phyloP scores from a whole-genome alignment of 1,140 invertebrate genomes.

The Steinernema feltiae region DNA sequence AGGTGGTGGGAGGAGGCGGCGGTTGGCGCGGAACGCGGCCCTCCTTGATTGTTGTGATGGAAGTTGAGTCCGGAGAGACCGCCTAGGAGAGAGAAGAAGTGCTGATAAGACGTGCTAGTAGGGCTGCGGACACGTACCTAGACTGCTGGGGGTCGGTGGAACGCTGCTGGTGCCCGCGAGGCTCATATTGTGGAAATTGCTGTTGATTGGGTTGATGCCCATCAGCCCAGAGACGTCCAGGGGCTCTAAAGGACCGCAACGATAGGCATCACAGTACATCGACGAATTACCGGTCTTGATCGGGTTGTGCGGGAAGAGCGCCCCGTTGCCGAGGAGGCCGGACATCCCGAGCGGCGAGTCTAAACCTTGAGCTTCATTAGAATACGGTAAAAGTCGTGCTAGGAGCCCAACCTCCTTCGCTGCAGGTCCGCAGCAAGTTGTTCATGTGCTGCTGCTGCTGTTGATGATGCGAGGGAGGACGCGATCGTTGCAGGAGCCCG shows the following conservation, averaged over 20 bases:
- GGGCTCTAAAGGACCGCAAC: not conserved
- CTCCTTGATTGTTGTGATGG: not conserved
- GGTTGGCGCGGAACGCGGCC: not conserved
- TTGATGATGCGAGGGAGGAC: not conserved
- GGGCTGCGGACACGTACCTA: not conserved
- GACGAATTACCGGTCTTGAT: not conserved
- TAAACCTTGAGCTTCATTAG: not conserved
- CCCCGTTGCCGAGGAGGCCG: not conserved
- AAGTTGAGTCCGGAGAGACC: constrained; percentile 2
- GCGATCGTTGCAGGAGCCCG: not conserved
- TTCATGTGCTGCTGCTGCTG: not conserved
- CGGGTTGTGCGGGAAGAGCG: not conserved
- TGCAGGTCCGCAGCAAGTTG: not conserved
- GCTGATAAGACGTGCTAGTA: not conserved
- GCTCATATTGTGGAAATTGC: not conserved
- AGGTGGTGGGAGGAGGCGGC: not conserved
- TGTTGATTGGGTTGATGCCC: not conserved
- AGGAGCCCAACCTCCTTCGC: not conserved
- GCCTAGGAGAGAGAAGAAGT: too few relatives aligned
- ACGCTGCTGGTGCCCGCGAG: not conserved
- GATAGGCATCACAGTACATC: not conserved
- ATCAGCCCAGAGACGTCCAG: not conserved
- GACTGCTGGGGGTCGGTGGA: not conserved
- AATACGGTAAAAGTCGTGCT: not conserved
- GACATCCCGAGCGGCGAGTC: not conserved